Evolutionary conservation across 1,140 invertebrate genomes (phyloP), one percentile per base, ranked within the genome.

Genomic region (Heliconius hermathena): DNA sequence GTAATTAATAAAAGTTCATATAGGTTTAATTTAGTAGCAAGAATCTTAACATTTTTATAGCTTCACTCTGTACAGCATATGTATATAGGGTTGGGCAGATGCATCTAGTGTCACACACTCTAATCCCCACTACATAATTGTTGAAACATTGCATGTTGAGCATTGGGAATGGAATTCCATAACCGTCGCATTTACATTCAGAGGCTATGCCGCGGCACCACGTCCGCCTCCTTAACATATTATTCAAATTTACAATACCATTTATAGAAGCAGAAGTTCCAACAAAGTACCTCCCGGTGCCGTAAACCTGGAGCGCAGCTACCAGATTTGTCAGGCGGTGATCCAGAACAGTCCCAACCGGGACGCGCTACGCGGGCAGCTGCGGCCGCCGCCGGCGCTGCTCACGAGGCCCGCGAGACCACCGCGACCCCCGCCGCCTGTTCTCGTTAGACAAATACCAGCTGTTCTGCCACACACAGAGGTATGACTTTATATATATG

Each of bases 291-390:
- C 97, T 8, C 97, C 98, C 0, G 98, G 98, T 6, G 97, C 97
- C 33, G 97, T 99, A 9, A 99, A 99, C 94, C 94, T 99, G 18
- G 98, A 99, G 90, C 95, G 98, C 46, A 99, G 98, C 86, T 98
- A 99, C 90, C 98, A 99, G 93, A 99, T 99, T 85, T 99, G 98
- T 93, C 98, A 99, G 93, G 98, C 98, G 57, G 98, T 99, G 2
- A 98, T 99, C 82, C 98, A 98, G 94, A 98, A 98, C 88, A 98
- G 97, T 87, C 97, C 97, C 0, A 98, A 98, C 93, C 95, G 98
- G 29, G 97, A 98, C 90, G 97, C 98, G 88, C 89, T 98, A n/a
- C 96, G 97, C 80, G 97, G 97, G 22, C 98, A 98, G 86, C 93
- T 98, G 80, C 97, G 97, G 77, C 97, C 97, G 78, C 97, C 97